Evolutionary conservation across 2,113 vertebrate genomes (phyloP).

Genomic region (Shinisaurus crocodilurus): DNA sequence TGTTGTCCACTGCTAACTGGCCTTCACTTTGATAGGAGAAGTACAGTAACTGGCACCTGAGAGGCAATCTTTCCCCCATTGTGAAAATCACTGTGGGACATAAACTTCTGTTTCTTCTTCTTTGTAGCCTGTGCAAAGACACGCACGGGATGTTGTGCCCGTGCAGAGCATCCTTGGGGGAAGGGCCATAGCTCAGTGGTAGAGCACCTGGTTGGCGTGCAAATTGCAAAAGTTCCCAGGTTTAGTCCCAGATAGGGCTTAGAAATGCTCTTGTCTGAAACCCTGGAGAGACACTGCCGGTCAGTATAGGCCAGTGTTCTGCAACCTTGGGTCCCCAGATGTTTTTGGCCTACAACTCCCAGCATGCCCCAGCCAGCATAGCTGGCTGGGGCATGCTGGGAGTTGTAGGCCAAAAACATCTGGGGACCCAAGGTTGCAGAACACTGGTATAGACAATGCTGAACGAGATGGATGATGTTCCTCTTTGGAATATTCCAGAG

Average conservation of each 20-base stretch:
- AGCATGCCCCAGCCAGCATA: too few species aligned
- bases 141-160: not conserved
- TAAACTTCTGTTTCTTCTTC: not conserved
- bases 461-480: not conserved
- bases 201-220: too few species aligned
- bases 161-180: not conserved
- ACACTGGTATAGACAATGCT: not conserved
- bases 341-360: too few species aligned
- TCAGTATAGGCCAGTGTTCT: too few species aligned
- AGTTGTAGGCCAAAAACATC: too few species aligned
- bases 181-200: not conserved
- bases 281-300: not conserved
- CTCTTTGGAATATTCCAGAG: not conserved
- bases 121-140: not conserved
- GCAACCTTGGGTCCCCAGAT: too few species aligned
- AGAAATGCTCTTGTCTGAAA: not conserved
- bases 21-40: too few species aligned
- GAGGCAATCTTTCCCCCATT: not conserved
- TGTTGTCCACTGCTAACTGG: not conserved
- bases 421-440: too few species aligned
- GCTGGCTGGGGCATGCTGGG: too few species aligned
- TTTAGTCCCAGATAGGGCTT: not conserved
- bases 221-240: not conserved
- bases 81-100: not conserved
- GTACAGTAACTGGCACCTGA: not conserved